Evolutionary conservation across 2,797 vertebrate species (phyloP).

Genomic region (Falco concolor): DNA sequence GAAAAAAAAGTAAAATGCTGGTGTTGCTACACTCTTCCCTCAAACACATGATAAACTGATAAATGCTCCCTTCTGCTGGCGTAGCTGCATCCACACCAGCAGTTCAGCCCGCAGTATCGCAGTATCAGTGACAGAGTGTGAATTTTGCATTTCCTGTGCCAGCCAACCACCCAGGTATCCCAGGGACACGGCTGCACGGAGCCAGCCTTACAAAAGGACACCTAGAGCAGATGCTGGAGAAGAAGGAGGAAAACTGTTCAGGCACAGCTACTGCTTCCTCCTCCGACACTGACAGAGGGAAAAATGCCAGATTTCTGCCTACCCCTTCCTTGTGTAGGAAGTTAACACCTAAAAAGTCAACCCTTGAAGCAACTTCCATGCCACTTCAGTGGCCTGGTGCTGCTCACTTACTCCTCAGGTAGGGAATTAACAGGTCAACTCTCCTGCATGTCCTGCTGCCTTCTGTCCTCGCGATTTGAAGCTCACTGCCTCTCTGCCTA

Average conservation of each 20-base stretch:
- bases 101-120: background rate
- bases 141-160: background rate
- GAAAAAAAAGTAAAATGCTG: background rate
- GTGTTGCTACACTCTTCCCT: background rate
- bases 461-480: background rate
- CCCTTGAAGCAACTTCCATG: background rate
- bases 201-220: background rate
- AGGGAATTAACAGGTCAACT: background rate
- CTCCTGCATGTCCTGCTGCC: background rate
- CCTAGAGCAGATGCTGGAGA: background rate
- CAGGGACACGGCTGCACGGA: background rate
- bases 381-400: background rate
- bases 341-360: background rate
- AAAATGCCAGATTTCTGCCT: background rate
- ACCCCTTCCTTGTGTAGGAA: background rate
- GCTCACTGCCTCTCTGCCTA: background rate
- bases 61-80: background rate
- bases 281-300: background rate
- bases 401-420: background rate
- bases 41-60: background rate
- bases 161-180: background rate
- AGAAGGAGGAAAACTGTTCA: background rate
- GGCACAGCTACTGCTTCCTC: background rate
- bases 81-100: background rate
- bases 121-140: rapidly evolving